A percentile compares a stretch with the other conserved stretches of the same genome.
Conservation (phyloP, 2,888 invertebrate genomes). For the Anoplius nigerrimus region DNA sequence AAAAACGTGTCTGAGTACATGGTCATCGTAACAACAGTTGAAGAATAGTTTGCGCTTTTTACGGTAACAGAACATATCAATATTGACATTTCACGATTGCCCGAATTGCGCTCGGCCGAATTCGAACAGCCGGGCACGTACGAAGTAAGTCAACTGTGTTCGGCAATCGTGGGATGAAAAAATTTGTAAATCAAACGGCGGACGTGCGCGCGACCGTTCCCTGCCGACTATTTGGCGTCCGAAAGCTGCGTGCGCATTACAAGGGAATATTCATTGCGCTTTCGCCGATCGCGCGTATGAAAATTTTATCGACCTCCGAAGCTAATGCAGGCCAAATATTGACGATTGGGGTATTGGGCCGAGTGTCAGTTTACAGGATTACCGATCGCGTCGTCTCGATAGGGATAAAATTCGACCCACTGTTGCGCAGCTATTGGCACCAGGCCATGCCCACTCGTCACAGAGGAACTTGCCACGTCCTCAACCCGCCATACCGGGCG, state of each 20-base stretch:
- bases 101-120: no score
- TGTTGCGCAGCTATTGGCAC: conserved; percentile 34
- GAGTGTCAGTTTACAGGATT: conserved; percentile 25
- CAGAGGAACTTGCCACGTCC: conserved; percentile 10
- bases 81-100: no score
- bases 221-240: neutral
- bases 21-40: no score
- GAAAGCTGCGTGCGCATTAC: neutral
- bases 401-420: conserved; percentile 21
- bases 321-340: conserved; percentile 30
- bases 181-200: conserved; percentile 7
- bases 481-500: neutral
- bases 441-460: conserved; percentile 23
- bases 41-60: no score
- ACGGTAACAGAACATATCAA: no score
- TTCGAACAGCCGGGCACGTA: no score
- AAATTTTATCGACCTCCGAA: conserved; percentile 16
- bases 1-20: no score
- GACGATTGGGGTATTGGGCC: conserved; percentile 25
- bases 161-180: no score
- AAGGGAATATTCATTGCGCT: neutral
- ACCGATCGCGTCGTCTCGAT: conserved; percentile 19
- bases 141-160: no score
- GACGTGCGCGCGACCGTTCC: neutral
- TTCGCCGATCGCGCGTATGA: neutral